Conservation (phyloP, 2,888 invertebrate species). For the Aphrophora alni region DNA sequence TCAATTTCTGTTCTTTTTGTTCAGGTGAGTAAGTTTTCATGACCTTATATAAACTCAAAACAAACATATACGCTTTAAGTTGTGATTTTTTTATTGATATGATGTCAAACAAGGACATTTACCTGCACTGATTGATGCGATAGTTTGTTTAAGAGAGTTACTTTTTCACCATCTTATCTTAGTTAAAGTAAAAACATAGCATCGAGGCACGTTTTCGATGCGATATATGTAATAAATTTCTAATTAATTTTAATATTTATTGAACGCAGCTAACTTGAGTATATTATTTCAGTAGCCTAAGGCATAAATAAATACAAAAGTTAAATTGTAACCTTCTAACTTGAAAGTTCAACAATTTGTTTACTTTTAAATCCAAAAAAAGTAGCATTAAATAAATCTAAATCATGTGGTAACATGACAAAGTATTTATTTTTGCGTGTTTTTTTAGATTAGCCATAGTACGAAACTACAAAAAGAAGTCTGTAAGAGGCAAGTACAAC, state of each 20-base stretch:
- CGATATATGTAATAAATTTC: too few relatives aligned
- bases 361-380: not conserved
- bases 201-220: not conserved
- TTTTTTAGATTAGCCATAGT: not conserved
- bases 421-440: not conserved
- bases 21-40: not conserved
- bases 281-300: not conserved
- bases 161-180: not conserved
- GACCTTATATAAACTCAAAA: not conserved
- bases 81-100: not conserved
- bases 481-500: not conserved
- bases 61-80: not conserved
- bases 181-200: slow-evolving; percentile 10
- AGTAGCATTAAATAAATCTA: not conserved
- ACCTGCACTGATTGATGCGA: not conserved
- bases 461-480: not conserved
- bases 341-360: not conserved
- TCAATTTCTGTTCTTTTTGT: not conserved
- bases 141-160: not conserved
- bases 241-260: too few relatives aligned
- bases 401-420: not conserved
- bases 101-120: not conserved
- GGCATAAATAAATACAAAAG: not conserved
- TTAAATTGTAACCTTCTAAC: too few relatives aligned
- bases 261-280: not conserved